Evolutionary conservation across 2,888 invertebrate genomes (phyloP), one percentile per base, ranked within the genome.

Genomic region (Prosopocoilus inquinatus): DNA sequence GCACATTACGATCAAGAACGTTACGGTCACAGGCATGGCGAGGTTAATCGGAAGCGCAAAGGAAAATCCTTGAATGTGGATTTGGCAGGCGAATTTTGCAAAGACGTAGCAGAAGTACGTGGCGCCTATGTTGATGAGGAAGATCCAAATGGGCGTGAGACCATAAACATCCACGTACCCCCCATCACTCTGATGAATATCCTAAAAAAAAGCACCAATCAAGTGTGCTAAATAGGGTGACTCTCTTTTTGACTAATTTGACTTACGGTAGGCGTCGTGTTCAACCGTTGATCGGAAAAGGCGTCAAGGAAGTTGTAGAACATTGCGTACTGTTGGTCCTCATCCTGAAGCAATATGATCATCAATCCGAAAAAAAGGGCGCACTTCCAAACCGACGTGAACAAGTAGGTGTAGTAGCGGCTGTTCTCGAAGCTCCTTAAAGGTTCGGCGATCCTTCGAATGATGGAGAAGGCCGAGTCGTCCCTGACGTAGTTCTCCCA

Each of bases 11-110:
- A 90, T 84, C 34, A 90, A 79, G 9, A 85, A 70, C 12, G 85
- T 84, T 1, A 94, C 79, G 2, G 89, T 82, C 1, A 86, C 80
- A 0, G 94, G 94, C 0, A 90, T 87, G 0, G 88, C 84, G 9
- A 96, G 78, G 67, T 82, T 87, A 32, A 94, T 78, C 0, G 96
- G 92, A 58, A 95, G 82, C 0, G 95, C 90, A 67, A 90, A 94
- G 66, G 94, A 90, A 72, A 93, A 88, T 52, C 86, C 84, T 74
- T 96, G 95, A 71, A 96, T 94, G 72, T 90, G 85, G 60, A 94
- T 89, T 79, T 91, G 91, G 79, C 92, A 93, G 1, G 93, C 89
- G 64, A 92, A 91, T 78, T 91, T 94, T 2, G 86, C 83, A 60
- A 83, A 82, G 15, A 80, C 79, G 68, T 85, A 89, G 64, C 85